phyloP scores from a whole-genome alignment of 2,113 vertebrate genomes.

The Thamnaconus septentrionalis region DNA sequence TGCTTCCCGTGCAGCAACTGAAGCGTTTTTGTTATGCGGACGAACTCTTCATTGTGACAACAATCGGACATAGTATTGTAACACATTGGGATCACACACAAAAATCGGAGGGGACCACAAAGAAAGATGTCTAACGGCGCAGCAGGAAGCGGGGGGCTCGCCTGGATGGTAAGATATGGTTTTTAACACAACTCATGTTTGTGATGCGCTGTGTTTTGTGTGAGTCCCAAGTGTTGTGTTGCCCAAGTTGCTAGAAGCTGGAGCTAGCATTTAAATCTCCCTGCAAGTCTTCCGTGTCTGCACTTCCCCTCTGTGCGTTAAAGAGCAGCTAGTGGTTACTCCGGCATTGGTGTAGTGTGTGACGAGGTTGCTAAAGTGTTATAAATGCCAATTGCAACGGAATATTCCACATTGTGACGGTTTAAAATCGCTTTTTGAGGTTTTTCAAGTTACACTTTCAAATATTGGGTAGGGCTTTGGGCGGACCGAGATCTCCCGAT shows the following conservation, averaged over 20 bases:
- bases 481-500: too few relatives aligned
- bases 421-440: too few relatives aligned
- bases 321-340: too few relatives aligned
- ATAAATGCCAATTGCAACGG: too few relatives aligned
- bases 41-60: conserved; percentile 40
- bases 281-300: not conserved
- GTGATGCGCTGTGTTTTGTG: not conserved
- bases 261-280: conserved; percentile 27
- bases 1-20: conserved; percentile 41
- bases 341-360: too few relatives aligned
- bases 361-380: too few relatives aligned
- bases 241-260: not conserved
- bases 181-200: not conserved
- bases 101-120: conserved; percentile 60
- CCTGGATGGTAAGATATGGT: conserved; percentile 83
- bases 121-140: conserved; percentile 92
- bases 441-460: too few relatives aligned
- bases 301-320: too few relatives aligned
- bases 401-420: too few relatives aligned
- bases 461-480: too few relatives aligned
- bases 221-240: not conserved
- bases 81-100: conserved; percentile 11
- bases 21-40: conserved; percentile 46
- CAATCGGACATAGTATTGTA: conserved; percentile 32
- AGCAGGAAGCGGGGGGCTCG: conserved; percentile 79